Conservation (phyloP, 1,140 invertebrate genomes). For the Calosoma granatense region DNA sequence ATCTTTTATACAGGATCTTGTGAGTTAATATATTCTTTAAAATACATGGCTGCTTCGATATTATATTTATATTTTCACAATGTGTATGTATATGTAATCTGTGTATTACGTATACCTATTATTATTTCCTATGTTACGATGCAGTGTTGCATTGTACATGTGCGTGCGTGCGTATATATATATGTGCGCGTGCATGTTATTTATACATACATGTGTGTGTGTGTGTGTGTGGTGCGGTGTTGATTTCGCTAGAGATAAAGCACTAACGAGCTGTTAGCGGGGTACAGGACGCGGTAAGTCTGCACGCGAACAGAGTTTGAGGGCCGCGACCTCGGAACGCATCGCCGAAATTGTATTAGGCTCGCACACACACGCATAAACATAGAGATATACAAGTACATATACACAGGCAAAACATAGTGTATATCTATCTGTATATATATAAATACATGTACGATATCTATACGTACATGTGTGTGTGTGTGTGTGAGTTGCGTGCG, state of each 20-base stretch:
- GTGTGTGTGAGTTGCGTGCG: not conserved
- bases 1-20: too few species aligned
- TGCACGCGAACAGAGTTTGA: constrained; percentile 12
- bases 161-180: not conserved
- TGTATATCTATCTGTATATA: too few species aligned
- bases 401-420: too few species aligned
- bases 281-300: not conserved
- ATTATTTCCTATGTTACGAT: too few species aligned
- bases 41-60: too few species aligned
- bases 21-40: too few species aligned
- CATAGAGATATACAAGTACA: not conserved
- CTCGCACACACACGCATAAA: not conserved
- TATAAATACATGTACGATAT: too few species aligned
- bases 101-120: too few species aligned
- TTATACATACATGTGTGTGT: not conserved
- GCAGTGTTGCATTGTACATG: not conserved
- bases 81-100: too few species aligned
- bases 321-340: constrained; percentile 16
- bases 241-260: not conserved
- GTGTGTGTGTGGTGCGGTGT: not conserved
- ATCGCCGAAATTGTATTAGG: constrained; percentile 13
- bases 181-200: not conserved
- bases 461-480: constrained; percentile 1
- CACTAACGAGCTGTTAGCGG: not conserved
- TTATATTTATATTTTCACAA: too few species aligned